phyloP scores from a whole-genome alignment of 2,113 vertebrate species.

The Vulpes lagopus region DNA sequence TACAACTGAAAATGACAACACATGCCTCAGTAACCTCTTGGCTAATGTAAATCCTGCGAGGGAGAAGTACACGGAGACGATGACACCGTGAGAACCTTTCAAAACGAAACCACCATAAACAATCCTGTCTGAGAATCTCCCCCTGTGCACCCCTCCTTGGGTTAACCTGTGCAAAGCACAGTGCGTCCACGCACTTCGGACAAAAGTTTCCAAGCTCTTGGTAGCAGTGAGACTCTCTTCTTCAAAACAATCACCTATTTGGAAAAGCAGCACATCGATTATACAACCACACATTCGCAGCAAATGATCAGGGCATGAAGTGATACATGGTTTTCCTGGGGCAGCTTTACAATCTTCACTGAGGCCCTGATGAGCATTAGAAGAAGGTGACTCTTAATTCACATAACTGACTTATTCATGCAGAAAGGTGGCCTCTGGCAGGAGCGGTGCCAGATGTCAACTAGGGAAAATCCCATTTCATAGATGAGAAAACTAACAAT shows the following conservation, averaged over 20 bases:
- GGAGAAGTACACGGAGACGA: neutral
- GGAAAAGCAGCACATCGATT: neutral
- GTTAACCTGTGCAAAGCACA: neutral
- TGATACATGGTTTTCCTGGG: neutral
- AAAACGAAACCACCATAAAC: neutral
- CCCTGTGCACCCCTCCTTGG: neutral
- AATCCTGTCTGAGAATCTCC: neutral
- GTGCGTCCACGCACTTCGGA: neutral
- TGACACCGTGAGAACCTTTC: neutral
- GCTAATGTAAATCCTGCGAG: neutral
- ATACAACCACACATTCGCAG: neutral
- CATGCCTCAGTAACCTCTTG: neutral
- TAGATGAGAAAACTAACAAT: conserved; percentile 38
- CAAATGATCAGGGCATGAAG: neutral
- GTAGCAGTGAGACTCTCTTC: neutral
- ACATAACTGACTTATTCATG: neutral
- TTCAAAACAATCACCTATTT: neutral
- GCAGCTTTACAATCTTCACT: neutral
- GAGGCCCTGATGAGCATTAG: neutral
- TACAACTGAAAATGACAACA: neutral
- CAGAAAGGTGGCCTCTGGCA: neutral
- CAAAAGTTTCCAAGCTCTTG: neutral
- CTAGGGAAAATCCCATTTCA: neutral
- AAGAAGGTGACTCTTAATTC: neutral
- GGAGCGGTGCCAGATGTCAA: neutral